Conservation (phyloP, 1,140 invertebrate genomes). For the Drosophila tani region DNA sequence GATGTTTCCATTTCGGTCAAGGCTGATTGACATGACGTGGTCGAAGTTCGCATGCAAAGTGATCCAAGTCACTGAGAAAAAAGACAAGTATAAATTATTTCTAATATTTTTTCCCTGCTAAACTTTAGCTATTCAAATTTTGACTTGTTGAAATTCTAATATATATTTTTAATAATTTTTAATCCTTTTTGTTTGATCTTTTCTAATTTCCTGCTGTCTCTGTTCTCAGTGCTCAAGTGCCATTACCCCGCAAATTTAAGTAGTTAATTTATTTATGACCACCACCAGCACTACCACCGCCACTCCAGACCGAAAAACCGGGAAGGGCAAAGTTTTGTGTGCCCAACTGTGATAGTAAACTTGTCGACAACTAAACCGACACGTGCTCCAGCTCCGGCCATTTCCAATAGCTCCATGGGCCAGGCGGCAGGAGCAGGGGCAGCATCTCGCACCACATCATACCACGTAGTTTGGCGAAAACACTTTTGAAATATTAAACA, state of each 20-base stretch:
- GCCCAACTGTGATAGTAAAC: constrained; percentile 59
- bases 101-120: too few relatives aligned
- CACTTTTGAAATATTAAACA: constrained; percentile 74
- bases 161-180: too few relatives aligned
- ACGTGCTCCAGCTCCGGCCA: constrained; percentile 41
- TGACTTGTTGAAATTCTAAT: too few relatives aligned
- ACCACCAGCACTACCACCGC: neutral
- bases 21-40: constrained; percentile 51
- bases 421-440: neutral
- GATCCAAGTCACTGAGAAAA: neutral
- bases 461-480: constrained; percentile 58
- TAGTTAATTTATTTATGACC: constrained; percentile 62
- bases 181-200: neutral
- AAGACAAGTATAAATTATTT: too few relatives aligned
- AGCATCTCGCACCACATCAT: constrained; percentile 38
- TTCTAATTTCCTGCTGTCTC: neutral
- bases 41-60: constrained; percentile 25
- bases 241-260: constrained; percentile 42
- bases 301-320: constrained; percentile 5
- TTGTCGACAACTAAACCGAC: constrained; percentile 52
- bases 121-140: too few relatives aligned
- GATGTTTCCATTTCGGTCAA: constrained; percentile 70
- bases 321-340: constrained; percentile 44
- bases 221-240: constrained; percentile 1
- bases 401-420: constrained; percentile 28